These are phyloP conservation scores for Betta splendens DNA, from an alignment of 2,797 vertebrate species.

Conservation along the genomic window DNA sequence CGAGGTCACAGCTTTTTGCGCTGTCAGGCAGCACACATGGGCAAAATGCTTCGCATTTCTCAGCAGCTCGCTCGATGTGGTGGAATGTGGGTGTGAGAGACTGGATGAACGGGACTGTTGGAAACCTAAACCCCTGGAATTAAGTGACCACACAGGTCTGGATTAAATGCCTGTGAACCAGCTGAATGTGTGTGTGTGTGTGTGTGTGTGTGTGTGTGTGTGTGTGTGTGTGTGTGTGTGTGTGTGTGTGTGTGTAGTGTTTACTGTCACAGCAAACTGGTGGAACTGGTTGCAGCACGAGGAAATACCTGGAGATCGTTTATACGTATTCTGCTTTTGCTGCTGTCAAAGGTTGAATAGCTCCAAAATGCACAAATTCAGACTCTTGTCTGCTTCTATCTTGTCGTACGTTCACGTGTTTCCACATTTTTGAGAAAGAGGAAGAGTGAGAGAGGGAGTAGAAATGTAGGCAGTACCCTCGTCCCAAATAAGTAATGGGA, in stretches of 20 bases:
- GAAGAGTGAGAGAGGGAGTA: slow-evolving; percentile 6
- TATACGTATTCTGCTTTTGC: neutral
- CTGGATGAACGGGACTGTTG: neutral
- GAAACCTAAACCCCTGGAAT: slow-evolving; percentile 43
- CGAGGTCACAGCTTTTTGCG: slow-evolving; percentile 20
- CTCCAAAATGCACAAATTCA: neutral
- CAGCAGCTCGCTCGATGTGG: neutral
- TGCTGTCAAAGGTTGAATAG: neutral
- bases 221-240: slow-evolving; percentile 1
- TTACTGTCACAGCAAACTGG: no score
- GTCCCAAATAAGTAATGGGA: slow-evolving; percentile 58
- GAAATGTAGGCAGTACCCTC: slow-evolving; percentile 27
- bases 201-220: neutral
- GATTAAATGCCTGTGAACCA: slow-evolving; percentile 9
- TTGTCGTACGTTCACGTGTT: slow-evolving; percentile 2
- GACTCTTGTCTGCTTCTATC: slow-evolving; percentile 9
- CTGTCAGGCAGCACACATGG: neutral
- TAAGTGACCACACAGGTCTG: slow-evolving; percentile 33
- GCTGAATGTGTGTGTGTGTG: slow-evolving; percentile 21
- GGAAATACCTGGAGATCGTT: slow-evolving; percentile 44
- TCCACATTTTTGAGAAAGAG: slow-evolving; percentile 19
- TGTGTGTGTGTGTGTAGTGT: neutral
- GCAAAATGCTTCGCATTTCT: slow-evolving; percentile 15
- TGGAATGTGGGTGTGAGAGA: slow-evolving; percentile 14
- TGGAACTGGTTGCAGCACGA: slow-evolving; percentile 60